Base-by-base conservation (phyloP, 2,113 vertebrate genomes). In the Sigmodon hispidus region DNA sequence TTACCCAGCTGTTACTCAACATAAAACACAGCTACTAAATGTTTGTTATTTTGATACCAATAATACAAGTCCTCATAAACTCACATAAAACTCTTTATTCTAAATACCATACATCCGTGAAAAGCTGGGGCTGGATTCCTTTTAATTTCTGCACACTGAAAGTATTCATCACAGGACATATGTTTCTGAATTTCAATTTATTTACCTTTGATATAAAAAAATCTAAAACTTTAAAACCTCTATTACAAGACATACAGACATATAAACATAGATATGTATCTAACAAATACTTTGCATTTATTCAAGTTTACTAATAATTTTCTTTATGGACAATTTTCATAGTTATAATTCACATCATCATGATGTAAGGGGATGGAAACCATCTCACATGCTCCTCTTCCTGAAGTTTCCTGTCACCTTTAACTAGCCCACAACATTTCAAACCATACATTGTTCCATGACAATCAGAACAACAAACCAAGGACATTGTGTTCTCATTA, bases 131-230 rank as follows among this genome's bases (percentile, higher is more conserved):
- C 19, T 52, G 55, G 55, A 73, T 31, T 1, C 34, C 5, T 70
- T 84, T 57, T 79, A 12, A 73, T 90, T 96, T 94, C 34, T 80
- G 55, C 31, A 73, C 2, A 73, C 12, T 79, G 3, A 70, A 84
- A 69, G 12, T 67, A 96, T 48, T 81, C n/a, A n/a, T 31, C 17
- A 59, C 70, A 80, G 22, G 81, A 0, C 7, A 91, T 89, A 50
- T 65, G 75, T 81, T 94, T 65, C 72, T 89, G 31, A 85, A 84
- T 81, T 90, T 90, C 73, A 89, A 45, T 11, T 48, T 90, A 65
- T 1, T 83, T 8, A 92, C 2, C 6, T 73, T 48, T 84, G 43
- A 17, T 26, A 72, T 80, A 11, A 63, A 81, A 69, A 65, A 67
- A 80, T 45, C 50, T n/a, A 55, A 3, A 77, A 83, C 61, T 84